Evolutionary conservation across 1,140 invertebrate genomes (phyloP), one percentile per base, ranked within the genome.

Genomic region (silkworm (Bombyx mori)): DNA sequence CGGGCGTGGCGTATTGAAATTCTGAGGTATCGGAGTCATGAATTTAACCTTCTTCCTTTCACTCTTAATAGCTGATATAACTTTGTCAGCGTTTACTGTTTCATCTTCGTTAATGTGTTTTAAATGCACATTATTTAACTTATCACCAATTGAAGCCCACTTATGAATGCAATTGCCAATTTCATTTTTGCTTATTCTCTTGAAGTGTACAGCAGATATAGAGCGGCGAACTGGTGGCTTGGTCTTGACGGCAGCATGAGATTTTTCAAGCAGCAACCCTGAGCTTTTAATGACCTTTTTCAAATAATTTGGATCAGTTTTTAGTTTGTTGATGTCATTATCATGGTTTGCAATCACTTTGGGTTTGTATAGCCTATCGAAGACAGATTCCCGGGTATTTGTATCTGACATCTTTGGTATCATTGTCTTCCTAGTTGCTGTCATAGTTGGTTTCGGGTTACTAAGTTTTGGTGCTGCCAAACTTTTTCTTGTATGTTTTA

Each of bases 181-280:
- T 56, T 86, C 82, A 50, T 66, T 75, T 44, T 81, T 79, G 42
- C 71, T 77, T 10, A 86, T 75, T 46, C 76, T 70, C 56, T 86
- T 88, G 6, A 89, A 86, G 62, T 89, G 86, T 7, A 89, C 79
- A 8, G 88, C 86, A 6, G 88, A 89, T 57, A 89, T 83, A 0
- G 88, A 89, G 35, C 88, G 61, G 26, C 84, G 66, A 1, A 84
- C 74, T 1, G 75, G 76, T 6, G 53, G 45, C 5, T 53, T 57
- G 8, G 7, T n/a, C 47, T 63, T 54, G 0, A 47, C 43, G 26
- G 74, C 72, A 0, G 53, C 47, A 2, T 74, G 68, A 50, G 72
- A 75, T 57, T 73, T 81, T 22, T 74, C 79, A 1, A 71, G 53
- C 45, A 79, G 74, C 22, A 76, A 52, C 10, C 65, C 61, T 6